phyloP scores from a whole-genome alignment of 2,797 vertebrate genomes.

The Sebastes itinus region DNA sequence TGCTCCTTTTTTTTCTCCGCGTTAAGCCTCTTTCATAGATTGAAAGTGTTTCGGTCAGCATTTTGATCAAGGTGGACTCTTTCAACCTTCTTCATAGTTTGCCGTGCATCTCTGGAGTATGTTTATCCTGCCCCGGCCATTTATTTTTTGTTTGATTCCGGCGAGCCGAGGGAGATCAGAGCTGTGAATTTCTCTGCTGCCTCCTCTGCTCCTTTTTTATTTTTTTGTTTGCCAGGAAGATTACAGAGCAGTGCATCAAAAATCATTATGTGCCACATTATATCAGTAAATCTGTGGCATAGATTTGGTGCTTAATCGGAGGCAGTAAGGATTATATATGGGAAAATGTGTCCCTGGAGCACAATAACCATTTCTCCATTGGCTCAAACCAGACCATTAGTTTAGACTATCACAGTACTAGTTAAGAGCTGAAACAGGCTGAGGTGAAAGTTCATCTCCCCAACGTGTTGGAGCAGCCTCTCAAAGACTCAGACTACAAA shows the following conservation, averaged over 20 bases:
- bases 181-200: constrained; percentile 38
- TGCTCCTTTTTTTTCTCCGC: constrained; percentile 46
- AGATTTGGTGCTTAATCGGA: constrained; percentile 9
- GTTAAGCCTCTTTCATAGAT: constrained; percentile 71
- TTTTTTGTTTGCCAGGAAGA: constrained; percentile 39
- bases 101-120: constrained; percentile 59
- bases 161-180: constrained; percentile 43
- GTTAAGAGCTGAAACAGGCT: constrained; percentile 3
- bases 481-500: not conserved
- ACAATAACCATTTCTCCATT: not conserved
- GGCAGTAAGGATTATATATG: constrained; percentile 15
- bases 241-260: constrained; percentile 43
- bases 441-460: not conserved
- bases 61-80: constrained; percentile 72
- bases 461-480: not conserved
- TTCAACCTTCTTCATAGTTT: constrained; percentile 62
- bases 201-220: not conserved
- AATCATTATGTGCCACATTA: constrained; percentile 38
- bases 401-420: not conserved
- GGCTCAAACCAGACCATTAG: not conserved
- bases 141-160: constrained; percentile 63
- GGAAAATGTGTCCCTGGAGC: constrained; percentile 1
- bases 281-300: constrained; percentile 19
- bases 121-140: constrained; percentile 59
- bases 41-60: constrained; percentile 72